Conservation (phyloP, 2,797 vertebrate species). For the Alcedo atthis region DNA sequence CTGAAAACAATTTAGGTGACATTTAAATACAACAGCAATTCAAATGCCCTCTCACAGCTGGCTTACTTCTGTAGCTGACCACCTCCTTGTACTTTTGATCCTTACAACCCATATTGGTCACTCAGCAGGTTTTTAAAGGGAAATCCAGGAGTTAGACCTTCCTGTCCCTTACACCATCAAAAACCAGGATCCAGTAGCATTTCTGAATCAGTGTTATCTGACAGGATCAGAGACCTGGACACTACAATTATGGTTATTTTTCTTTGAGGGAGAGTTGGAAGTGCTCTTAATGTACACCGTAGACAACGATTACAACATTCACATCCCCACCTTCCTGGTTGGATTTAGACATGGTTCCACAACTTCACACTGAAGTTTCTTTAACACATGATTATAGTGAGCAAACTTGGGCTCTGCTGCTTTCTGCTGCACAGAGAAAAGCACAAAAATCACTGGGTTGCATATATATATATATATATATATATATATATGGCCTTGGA, state of each 20-base stretch:
- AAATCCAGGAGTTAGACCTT: neutral
- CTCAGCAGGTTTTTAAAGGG: neutral
- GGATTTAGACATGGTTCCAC: neutral
- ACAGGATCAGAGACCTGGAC: neutral
- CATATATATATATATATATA: too few relatives aligned
- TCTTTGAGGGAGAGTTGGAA: neutral
- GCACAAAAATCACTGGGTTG: neutral
- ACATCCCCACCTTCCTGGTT: accelerated
- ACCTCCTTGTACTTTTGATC: neutral
- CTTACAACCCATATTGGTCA: neutral
- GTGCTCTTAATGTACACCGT: accelerated
- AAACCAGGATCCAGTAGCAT: neutral
- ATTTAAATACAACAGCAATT: neutral
- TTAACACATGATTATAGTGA: accelerated
- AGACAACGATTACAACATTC: neutral
- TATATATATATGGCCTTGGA: too few relatives aligned
- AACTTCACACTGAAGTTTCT: neutral
- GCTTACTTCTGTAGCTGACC: neutral
- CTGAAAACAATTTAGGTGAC: neutral
- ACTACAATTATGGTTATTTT: neutral
- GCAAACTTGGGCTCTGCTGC: neutral
- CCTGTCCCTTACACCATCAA: accelerated
- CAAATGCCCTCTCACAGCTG: neutral
- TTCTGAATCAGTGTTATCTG: neutral
- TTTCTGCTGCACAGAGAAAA: neutral